Conservation (phyloP, 2,888 invertebrate genomes). For the Nemapogon koenigi region DNA sequence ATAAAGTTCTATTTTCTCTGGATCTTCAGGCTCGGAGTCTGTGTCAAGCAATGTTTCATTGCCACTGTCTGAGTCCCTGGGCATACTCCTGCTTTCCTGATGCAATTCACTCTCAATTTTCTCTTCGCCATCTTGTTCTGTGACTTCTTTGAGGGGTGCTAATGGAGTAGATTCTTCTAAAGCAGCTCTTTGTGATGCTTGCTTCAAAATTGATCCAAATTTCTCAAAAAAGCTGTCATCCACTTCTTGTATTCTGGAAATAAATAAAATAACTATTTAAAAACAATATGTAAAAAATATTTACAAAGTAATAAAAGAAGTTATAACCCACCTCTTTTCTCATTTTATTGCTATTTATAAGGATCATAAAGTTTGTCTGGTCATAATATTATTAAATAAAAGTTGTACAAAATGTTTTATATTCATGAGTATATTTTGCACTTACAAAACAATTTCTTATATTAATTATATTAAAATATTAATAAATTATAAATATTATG, state of each 20-base stretch:
- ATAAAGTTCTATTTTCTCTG: constrained; percentile 68
- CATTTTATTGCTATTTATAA: too few species aligned
- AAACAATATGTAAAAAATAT: not conserved
- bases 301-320: not conserved
- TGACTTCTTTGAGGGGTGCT: constrained; percentile 53
- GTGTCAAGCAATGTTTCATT: constrained; percentile 66
- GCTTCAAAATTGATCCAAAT: constrained; percentile 76
- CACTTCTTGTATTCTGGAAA: constrained; percentile 75
- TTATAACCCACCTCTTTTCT: not conserved
- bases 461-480: too few species aligned
- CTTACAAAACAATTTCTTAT: too few species aligned
- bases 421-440: too few species aligned
- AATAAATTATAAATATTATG: too few species aligned
- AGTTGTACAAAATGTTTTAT: too few species aligned
- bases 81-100: constrained; percentile 37
- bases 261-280: not conserved
- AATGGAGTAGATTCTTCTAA: constrained; percentile 61
- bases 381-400: too few species aligned
- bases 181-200: constrained; percentile 66
- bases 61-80: constrained; percentile 54
- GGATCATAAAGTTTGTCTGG: too few species aligned
- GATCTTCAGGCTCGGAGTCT: constrained; percentile 72
- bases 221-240: constrained; percentile 87
- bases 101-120: constrained; percentile 37
- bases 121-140: constrained; percentile 46